Conservation (phyloP, 2,113 vertebrate species). For the Tragulus kanchil region DNA sequence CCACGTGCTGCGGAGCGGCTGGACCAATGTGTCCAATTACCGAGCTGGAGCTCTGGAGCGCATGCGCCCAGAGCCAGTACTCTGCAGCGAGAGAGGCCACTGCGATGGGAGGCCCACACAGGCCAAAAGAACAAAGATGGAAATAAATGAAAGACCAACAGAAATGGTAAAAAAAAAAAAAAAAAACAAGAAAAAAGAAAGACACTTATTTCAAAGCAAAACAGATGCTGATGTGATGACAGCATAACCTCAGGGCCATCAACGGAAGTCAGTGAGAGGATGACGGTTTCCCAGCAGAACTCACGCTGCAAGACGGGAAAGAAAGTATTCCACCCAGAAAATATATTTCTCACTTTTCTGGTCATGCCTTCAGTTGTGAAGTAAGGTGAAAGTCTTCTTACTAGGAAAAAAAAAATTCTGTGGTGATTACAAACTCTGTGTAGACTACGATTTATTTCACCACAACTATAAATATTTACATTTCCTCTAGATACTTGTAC, state of each 20-base stretch:
- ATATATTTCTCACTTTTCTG: not conserved
- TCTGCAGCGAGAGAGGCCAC: no score
- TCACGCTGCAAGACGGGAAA: not conserved
- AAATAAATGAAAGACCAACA: no score
- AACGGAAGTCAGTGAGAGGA: not conserved
- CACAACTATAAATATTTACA: constrained; percentile 51
- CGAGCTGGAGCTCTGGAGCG: no score
- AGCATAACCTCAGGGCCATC: not conserved
- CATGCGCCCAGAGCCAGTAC: no score
- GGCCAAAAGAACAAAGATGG: no score
- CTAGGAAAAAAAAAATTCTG: not conserved
- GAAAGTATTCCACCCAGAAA: constrained; percentile 4
- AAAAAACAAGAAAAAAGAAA: not conserved
- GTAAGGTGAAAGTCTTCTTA: constrained; percentile 45
- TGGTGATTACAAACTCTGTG: constrained; percentile 17
- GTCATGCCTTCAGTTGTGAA: constrained; percentile 17
- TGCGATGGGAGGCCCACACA: no score
- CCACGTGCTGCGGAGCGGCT: no score
- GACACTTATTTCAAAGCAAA: constrained; percentile 59
- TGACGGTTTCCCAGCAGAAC: not conserved
- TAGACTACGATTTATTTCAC: constrained; percentile 48
- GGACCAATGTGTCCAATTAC: no score
- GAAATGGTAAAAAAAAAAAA: no score
- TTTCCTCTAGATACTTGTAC: not conserved
- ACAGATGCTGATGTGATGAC: not conserved